These are phyloP conservation scores for Smutsia gigantea DNA, from an alignment of 2,797 vertebrate species.

Conservation along the genomic window DNA sequence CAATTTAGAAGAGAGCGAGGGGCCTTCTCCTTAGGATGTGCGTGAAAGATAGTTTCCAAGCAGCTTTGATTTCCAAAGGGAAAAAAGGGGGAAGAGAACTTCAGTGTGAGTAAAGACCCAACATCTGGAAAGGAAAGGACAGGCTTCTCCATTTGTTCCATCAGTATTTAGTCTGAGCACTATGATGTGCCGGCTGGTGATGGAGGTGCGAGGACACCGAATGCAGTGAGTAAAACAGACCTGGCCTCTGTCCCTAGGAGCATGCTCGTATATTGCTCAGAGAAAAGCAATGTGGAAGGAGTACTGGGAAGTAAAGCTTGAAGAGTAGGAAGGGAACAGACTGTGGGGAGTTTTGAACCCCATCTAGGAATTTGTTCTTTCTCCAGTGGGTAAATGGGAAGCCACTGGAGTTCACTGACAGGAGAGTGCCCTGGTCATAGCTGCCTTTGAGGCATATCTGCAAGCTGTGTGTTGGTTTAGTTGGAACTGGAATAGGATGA, in stretches of 20 bases:
- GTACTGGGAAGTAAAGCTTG: neutral
- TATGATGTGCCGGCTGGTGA: neutral
- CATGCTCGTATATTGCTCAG: neutral
- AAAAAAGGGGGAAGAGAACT: neutral
- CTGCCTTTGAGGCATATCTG: neutral
- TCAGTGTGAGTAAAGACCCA: neutral
- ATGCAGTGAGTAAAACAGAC: neutral
- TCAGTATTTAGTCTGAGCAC: neutral
- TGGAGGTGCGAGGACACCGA: neutral
- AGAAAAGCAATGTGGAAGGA: neutral
- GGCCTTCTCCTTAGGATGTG: neutral
- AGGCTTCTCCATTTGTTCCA: neutral
- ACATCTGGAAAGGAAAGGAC: neutral
- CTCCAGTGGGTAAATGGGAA: neutral
- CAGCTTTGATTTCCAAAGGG: neutral
- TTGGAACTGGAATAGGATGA: neutral
- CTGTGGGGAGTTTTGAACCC: neutral
- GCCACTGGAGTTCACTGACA: neutral
- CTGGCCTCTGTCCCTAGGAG: neutral
- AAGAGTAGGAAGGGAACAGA: neutral
- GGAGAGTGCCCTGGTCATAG: neutral
- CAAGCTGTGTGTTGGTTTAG: neutral
- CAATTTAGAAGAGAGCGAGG: neutral
- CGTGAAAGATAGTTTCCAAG: neutral
- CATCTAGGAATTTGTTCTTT: neutral